Evolutionary conservation across 53 echinoderm and acorn worm species (phyloP).

Genomic region (Mesocentrotus franciscanus): DNA sequence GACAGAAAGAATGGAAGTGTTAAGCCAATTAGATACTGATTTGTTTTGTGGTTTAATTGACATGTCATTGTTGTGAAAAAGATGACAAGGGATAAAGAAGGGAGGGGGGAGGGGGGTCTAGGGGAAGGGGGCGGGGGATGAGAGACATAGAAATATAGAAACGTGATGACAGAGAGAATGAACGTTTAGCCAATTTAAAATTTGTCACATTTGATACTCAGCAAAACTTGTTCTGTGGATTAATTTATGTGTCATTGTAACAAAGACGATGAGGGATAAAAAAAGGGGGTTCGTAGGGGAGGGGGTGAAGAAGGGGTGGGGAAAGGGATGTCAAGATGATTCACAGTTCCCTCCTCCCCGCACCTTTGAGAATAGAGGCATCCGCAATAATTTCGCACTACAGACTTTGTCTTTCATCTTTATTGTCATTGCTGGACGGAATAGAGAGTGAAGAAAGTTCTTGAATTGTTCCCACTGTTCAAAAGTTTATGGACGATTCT

Average conservation of each 20-base stretch:
- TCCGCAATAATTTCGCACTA: background rate
- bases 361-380: background rate
- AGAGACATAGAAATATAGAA: too few relatives aligned
- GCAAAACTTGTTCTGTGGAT: too few relatives aligned
- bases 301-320: background rate
- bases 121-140: background rate
- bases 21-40: slow-evolving; percentile 1
- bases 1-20: background rate
- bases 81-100: background rate
- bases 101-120: background rate
- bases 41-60: slow-evolving; percentile 23
- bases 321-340: background rate
- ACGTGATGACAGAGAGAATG: too few relatives aligned
- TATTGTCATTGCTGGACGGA: background rate
- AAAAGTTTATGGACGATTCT: background rate
- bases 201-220: too few relatives aligned
- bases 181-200: too few relatives aligned
- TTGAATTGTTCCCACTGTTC: background rate
- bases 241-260: too few relatives aligned
- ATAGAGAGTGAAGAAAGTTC: background rate
- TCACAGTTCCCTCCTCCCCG: background rate
- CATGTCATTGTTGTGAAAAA: background rate
- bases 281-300: too few relatives aligned
- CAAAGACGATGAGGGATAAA: too few relatives aligned
- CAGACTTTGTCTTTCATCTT: background rate